phyloP scores from a whole-genome alignment of 2,888 invertebrate species.

The Drosophila tripunctata region DNA sequence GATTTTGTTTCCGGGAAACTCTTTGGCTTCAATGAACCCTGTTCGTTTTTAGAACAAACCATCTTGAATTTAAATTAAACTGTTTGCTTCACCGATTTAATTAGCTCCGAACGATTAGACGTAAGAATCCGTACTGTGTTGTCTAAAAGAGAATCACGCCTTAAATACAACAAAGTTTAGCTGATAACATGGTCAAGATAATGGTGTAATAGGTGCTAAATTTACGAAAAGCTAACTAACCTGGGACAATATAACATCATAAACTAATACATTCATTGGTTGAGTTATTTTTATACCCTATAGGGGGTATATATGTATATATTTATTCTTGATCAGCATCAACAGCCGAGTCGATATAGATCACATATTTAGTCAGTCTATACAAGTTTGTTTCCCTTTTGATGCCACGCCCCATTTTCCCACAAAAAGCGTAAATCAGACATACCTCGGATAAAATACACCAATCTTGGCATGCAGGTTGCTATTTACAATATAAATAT shows the following conservation, averaged over 20 bases:
- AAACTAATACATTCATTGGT: not conserved
- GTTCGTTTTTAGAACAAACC: not conserved
- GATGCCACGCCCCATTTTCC: too few species aligned
- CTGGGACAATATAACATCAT: conserved; percentile 1
- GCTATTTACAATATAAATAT: too few species aligned
- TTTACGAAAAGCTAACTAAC: not conserved
- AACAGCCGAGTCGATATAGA: too few species aligned
- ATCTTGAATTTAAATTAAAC: not conserved
- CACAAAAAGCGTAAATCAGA: too few species aligned
- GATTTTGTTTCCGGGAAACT: not conserved
- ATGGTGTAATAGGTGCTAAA: conserved; percentile 11
- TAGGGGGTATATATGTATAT: too few species aligned
- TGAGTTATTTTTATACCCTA: not conserved
- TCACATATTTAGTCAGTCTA: too few species aligned
- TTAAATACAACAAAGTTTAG: conserved; percentile 7
- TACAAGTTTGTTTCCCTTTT: too few species aligned
- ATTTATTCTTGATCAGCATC: too few species aligned
- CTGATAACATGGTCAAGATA: conserved; percentile 11
- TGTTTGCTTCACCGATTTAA: not conserved
- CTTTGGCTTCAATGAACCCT: not conserved
- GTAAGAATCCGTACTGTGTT: conserved; percentile 9
- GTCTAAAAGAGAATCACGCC: not conserved
- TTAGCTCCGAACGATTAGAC: not conserved
- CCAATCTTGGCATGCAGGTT: too few species aligned
- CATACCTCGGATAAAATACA: too few species aligned